Base-by-base conservation (phyloP, 2,888 invertebrate genomes). In the Thymelicus acteon region DNA sequence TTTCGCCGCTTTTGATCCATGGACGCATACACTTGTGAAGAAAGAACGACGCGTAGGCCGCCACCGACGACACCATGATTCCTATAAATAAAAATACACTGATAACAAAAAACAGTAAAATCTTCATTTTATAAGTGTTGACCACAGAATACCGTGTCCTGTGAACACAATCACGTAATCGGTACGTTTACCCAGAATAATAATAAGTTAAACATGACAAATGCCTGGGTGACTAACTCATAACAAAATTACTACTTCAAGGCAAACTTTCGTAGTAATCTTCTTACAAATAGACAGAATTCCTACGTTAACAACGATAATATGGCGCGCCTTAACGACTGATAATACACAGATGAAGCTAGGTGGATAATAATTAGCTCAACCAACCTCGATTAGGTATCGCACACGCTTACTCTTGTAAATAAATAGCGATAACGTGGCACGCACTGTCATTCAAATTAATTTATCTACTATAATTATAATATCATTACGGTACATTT, bases 41-140 rank as follows among this genome's bases (percentile, higher is more conserved):
- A 91, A 87, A 19, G 88, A 83, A 66, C 94, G 91, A 66, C 94
- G 92, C 73, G 87, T 81, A 71, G 94, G 91, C 87, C 95, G 94
- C 95, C 95, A 95, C 78, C 95, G 91, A 75, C 95, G 93, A 86
- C 95, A 95, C 95, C 95, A 95, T 73, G 95, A 95, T 89, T 95
- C 95, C 95, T 96, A 85, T 47, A 86, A 89, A 79, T 62, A 73
- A 66, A 72, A 61, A 60, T 24, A 44, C 7, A 8, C 60, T 39
- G 57, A 57, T n/a, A 57, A 60, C 10, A 40, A 60, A 63, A 40
- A 2, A n/a, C 7, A 31, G 31, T 2, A 31, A 31, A 31, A 31
- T 31, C 31, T 31, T 31, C 19, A 31, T 31, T 2, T 31, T 31
- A 31, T 31, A 2, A 31, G 31, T 31, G 19, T 19, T 19, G 31